Percentiles rank a stretch among this genome's conserved stretches.
Evolutionary conservation across 2,113 vertebrate species (phyloP).

Genomic region (Callopanchax toddi): DNA sequence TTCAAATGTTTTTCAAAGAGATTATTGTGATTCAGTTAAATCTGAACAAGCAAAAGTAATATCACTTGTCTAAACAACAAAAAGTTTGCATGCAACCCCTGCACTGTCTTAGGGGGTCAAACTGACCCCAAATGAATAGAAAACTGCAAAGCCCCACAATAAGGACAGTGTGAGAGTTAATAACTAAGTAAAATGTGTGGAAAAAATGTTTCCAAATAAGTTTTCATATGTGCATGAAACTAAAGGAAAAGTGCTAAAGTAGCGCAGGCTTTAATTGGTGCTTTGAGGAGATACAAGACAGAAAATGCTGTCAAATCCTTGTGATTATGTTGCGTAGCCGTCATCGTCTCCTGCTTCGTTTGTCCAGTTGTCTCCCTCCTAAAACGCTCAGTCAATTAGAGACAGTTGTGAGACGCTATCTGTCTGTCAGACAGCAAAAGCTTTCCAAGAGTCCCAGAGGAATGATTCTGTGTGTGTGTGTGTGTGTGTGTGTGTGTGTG

Average conservation of each 20-base stretch:
- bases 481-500: too few species aligned
- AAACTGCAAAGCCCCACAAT: too few species aligned
- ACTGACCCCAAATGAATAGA: too few species aligned
- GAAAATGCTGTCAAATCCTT: conserved; percentile 33
- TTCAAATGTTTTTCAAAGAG: too few species aligned
- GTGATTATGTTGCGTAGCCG: conserved; percentile 21
- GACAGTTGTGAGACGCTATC: conserved; percentile 36
- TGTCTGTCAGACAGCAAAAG: conserved; percentile 48
- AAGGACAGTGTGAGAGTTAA: too few species aligned
- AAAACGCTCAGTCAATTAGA: conserved; percentile 68
- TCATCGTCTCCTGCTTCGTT: conserved; percentile 37
- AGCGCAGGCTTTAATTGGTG: conserved; percentile 20
- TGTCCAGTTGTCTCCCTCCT: conserved; percentile 42
- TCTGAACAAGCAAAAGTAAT: too few species aligned
- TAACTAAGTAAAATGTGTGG: too few species aligned
- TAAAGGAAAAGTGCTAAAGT: not conserved
- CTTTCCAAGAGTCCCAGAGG: conserved; percentile 38
- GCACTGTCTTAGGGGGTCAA: too few species aligned
- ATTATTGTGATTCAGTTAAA: too few species aligned
- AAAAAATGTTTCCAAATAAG: not conserved
- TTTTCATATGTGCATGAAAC: not conserved
- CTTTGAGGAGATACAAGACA: not conserved
- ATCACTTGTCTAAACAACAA: too few species aligned
- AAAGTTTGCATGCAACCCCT: too few species aligned
- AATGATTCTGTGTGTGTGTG: not conserved